Evolutionary conservation across 2,888 invertebrate genomes (phyloP).

Genomic region (Penaeus monodon): DNA sequence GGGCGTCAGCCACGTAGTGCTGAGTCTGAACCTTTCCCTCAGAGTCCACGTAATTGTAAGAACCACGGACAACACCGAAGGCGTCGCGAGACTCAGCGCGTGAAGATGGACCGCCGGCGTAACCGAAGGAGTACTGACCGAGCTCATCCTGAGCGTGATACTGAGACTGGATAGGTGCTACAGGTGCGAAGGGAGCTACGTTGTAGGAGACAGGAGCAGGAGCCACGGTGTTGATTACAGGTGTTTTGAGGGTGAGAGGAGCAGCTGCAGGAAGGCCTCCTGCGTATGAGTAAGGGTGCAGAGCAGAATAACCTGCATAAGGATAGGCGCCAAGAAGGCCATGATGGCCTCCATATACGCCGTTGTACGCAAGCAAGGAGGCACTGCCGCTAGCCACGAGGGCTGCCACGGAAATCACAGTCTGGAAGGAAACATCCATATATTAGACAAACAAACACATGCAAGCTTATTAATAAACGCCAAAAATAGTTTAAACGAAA

Average conservation of each 20-base stretch:
- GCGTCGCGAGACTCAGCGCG: slow-evolving; percentile 73
- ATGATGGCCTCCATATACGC: slow-evolving; percentile 20
- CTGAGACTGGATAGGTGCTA: slow-evolving; percentile 41
- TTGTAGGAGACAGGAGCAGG: not conserved
- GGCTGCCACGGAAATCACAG: slow-evolving; percentile 7
- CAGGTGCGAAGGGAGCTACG: slow-evolving; percentile 33
- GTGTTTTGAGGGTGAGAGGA: not conserved
- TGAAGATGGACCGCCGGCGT: slow-evolving; percentile 77
- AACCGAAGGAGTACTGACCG: slow-evolving; percentile 72
- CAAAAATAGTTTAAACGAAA: not conserved
- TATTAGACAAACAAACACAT: not conserved
- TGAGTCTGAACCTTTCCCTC: slow-evolving; percentile 75
- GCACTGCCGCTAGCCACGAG: slow-evolving; percentile 28
- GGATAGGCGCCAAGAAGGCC: slow-evolving; percentile 6
- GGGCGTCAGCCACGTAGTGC: slow-evolving; percentile 66
- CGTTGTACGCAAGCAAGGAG: slow-evolving; percentile 28
- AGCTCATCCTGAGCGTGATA: slow-evolving; percentile 50
- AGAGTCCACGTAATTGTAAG: slow-evolving; percentile 63
- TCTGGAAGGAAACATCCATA: slow-evolving; percentile 14
- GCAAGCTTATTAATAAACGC: not conserved
- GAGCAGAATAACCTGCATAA: no score
- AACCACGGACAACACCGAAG: slow-evolving; percentile 60
- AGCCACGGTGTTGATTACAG: slow-evolving; percentile 4
- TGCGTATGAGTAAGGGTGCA: no score
- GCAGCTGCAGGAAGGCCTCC: no score